Evolutionary conservation across 2,888 invertebrate genomes (phyloP).

Genomic region (Mamestra brassicae): DNA sequence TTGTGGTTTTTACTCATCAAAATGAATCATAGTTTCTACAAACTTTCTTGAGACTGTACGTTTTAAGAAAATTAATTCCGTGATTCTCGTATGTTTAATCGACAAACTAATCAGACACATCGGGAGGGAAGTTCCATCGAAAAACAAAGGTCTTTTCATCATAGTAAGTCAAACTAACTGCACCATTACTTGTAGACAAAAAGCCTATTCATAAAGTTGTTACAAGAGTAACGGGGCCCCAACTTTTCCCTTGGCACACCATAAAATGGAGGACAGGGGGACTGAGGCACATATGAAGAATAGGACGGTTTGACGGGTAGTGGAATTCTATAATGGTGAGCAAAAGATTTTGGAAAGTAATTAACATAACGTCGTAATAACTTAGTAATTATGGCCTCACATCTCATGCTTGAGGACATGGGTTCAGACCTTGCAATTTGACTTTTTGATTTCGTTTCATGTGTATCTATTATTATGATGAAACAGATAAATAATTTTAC

Average conservation of each 20-base stretch:
- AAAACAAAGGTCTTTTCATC: conserved; percentile 46
- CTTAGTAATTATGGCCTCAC: too few species aligned
- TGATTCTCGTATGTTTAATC: conserved; percentile 8
- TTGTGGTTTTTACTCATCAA: too few species aligned
- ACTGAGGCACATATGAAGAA: conserved; percentile 3
- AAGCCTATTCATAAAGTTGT: conserved; percentile 55
- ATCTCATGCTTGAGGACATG: too few species aligned
- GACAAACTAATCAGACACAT: neutral
- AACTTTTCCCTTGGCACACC: conserved; percentile 50
- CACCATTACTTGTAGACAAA: conserved; percentile 58
- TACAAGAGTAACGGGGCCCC: conserved; percentile 35
- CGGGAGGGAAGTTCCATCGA: neutral
- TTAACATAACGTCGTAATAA: too few species aligned
- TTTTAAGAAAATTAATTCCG: neutral
- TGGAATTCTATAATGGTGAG: conserved; percentile 10
- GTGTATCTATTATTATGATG: too few species aligned
- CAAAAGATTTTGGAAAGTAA: neutral
- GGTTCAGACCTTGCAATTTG: too few species aligned
- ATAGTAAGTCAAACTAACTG: conserved; percentile 61
- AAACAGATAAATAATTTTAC: too few species aligned
- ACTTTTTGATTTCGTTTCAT: too few species aligned
- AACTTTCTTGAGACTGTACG: too few species aligned
- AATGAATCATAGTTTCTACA: too few species aligned
- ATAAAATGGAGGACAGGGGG: conserved; percentile 23
- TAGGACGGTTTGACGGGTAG: neutral